Conservation (phyloP, 1,140 invertebrate genomes). For the Drosophila suzukii region DNA sequence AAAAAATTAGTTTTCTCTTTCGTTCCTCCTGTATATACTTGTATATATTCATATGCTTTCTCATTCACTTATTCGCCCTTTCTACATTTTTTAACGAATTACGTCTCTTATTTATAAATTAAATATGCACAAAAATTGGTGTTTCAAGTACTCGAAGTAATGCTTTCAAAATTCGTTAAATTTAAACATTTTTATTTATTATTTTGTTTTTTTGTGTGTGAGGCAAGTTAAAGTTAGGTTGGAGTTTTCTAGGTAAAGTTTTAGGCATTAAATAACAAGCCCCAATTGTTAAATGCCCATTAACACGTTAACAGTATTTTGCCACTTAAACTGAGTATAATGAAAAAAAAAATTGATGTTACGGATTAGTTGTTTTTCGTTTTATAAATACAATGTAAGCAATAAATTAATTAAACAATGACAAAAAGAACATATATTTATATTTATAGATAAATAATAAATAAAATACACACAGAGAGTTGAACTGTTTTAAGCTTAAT, state of each 20-base stretch:
- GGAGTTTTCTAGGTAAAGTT: slow-evolving; percentile 31
- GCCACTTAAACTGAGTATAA: slow-evolving; percentile 41
- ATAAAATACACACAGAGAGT: slow-evolving; percentile 69
- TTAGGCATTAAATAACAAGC: slow-evolving; percentile 36
- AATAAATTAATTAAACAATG: slow-evolving; percentile 75
- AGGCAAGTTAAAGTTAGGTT: slow-evolving; percentile 37
- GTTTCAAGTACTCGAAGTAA: slow-evolving; percentile 78
- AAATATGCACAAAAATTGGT: slow-evolving; percentile 64
- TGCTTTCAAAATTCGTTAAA: slow-evolving; percentile 61
- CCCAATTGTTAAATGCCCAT: slow-evolving; percentile 44
- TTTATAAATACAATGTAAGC: slow-evolving; percentile 48
- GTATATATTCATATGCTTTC: slow-evolving; percentile 40
- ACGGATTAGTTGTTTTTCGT: slow-evolving; percentile 31
- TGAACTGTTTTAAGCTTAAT: slow-evolving; percentile 61
- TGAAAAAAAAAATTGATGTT: slow-evolving; percentile 38
- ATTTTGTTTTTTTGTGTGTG: slow-evolving; percentile 36
- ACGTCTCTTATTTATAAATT: slow-evolving; percentile 45
- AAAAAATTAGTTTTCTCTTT: slow-evolving; percentile 50
- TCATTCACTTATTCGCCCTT: slow-evolving; percentile 9
- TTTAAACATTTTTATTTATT: slow-evolving; percentile 27
- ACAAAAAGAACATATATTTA: slow-evolving; percentile 51
- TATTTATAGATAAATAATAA: slow-evolving; percentile 57
- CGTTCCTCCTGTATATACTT: slow-evolving; percentile 25
- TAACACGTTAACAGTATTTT: slow-evolving; percentile 60
- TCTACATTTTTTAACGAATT: slow-evolving; percentile 36